Base-by-base conservation (phyloP, 2,113 vertebrate species). In the Sciurus niger region DNA sequence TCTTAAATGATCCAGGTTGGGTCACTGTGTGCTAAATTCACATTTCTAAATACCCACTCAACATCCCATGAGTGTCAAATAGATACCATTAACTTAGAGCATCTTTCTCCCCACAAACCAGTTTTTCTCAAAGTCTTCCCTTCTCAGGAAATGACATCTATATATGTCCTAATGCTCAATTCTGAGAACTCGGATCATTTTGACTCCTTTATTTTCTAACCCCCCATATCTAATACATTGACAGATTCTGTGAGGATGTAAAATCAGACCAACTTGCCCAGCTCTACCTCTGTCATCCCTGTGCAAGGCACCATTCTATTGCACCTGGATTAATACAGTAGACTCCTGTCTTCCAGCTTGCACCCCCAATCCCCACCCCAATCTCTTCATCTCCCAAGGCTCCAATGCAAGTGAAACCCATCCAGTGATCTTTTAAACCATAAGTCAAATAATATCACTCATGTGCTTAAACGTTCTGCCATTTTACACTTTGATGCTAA, bases 391-490 rank as follows among this genome's bases (percentile, higher is more conserved):
- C 73, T 1, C 25, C 14, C 17, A 74, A 30, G 20, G 18, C 8
- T 51, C n/a, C 22, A 28, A 67, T 70, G 25, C 11, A 82, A 82
- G 40, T 30, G 40, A 92, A 60, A 95, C 4, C 40, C 58, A 82
- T 30, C 32, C 34, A 67, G 32, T 22, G 16, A 73, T 8, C 2
- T 76, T 82, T 51, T 7, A 87, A 88, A 68, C 16, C 17, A 40
- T 68, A 93, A 93, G 37, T 90, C 51, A 90, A 82, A 94, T 65
- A 8, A 6, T 78, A 70, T 46, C 22, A 30, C 11, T 53, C 17
- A 72, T 28, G 30, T 13, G 16, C 7, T 72, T 72, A 77, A 83
- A 93, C 9, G 22, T 32, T 12, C 25, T 74, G 14, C 22, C 25
- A 37, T n/a, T 48, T 94, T 51, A 24, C 25, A 22, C 4, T 79